Evolutionary conservation across 1,140 invertebrate genomes (phyloP), one percentile per base, ranked within the genome.

Genomic region (Pseudomyrmex concolor): DNA sequence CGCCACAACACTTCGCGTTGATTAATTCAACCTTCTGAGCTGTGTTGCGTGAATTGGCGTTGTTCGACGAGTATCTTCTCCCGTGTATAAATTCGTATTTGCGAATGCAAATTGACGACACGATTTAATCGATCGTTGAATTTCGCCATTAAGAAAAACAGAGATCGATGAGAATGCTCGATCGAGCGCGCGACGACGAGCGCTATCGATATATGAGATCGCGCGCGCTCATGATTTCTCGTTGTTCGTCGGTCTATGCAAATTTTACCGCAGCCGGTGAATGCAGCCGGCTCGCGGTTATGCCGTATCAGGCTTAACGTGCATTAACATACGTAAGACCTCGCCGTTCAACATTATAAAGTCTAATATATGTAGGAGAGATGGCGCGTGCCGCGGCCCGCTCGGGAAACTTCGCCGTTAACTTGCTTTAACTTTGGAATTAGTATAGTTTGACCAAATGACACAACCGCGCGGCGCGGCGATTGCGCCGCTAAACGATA

Each of bases 281-380:
- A 62, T 50, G 48, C 12, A 60, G 62, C 50, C 59, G 51, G 25
- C 67, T 55, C 13, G 50, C 51, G 67, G 71, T 83, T 68, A 81
- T 71, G 73, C 73, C 86, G 66, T 87, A 90, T 89, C 90, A 85
- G 85, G 86, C 84, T 91, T 91, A 91, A 89, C 74, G 71, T 82
- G 84, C 84, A 89, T 90, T 89, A 91, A 90, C 89, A 84, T 89
- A 91, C 89, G 84, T 83, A 88, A 91, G 89, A 85, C 85, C 73
- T 54, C 60, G 50, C 55, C 66, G 50, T 59, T 57, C 48, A 67
- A 68, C 81, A 90, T 91, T 89, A 87, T 84, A 90, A 89, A 89
- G 90, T 90, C 88, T 87, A 89, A 90, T 90, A 80, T 55, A 77
- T 67, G 62, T 66, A 71, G 59, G 57, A 68, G 68, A 68, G 34